These are phyloP conservation scores for Trichechus manatus DNA, from an alignment of 2,113 vertebrate genomes.

Conservation along the genomic window DNA sequence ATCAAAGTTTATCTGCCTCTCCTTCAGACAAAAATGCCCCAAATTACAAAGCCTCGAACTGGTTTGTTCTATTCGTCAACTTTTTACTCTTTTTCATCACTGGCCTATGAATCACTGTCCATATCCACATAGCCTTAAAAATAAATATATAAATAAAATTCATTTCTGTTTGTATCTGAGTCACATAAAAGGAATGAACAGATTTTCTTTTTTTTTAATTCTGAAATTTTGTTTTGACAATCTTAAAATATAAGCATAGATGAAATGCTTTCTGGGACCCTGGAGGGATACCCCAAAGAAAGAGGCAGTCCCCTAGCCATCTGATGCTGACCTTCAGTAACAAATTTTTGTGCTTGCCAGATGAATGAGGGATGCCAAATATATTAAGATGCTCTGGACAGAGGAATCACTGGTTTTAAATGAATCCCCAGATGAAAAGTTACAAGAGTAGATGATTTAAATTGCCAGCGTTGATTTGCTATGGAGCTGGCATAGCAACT, in stretches of 20 bases:
- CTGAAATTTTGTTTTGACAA: neutral
- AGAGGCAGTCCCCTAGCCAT: neutral
- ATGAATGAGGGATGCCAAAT: neutral
- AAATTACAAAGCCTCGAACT: neutral
- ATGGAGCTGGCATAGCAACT: neutral
- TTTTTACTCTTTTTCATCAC: neutral
- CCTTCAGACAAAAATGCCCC: neutral
- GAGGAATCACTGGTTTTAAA: neutral
- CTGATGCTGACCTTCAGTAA: neutral
- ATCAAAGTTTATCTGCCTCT: neutral
- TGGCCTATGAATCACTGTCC: neutral
- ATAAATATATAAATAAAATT: constrained; percentile 20
- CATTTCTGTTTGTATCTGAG: neutral
- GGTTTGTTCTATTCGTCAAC: neutral
- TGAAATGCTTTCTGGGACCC: neutral
- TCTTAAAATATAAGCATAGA: constrained; percentile 26
- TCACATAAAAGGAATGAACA: constrained; percentile 23
- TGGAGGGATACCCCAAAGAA: neutral
- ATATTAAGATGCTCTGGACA: neutral
- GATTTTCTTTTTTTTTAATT: neutral
- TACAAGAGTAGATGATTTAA: neutral
- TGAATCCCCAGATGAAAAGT: neutral
- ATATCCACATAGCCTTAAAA: neutral
- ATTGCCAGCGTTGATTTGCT: neutral
- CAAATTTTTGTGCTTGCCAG: neutral